Evolutionary conservation across 2,113 vertebrate species (phyloP).

Genomic region (Macquaria ambigua): DNA sequence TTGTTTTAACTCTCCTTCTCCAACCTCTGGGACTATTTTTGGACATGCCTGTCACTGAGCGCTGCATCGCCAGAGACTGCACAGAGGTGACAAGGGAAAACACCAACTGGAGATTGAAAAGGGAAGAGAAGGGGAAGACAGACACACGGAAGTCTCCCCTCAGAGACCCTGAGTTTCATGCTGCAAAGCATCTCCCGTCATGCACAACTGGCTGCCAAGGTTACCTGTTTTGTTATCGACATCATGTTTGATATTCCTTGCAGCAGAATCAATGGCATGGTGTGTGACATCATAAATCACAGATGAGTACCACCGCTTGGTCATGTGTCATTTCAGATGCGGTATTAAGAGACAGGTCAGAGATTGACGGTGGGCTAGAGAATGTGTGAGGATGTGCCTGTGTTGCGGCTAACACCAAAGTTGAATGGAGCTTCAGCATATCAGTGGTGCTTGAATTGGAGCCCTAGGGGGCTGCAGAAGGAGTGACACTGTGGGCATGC

Average conservation of each 20-base stretch:
- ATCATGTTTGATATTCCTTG: slow-evolving; percentile 19
- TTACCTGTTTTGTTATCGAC: slow-evolving; percentile 20
- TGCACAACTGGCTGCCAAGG: slow-evolving; percentile 20
- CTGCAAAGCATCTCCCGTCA: slow-evolving; percentile 6
- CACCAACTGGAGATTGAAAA: slow-evolving; percentile 22
- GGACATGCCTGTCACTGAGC: slow-evolving; percentile 36
- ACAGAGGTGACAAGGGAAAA: slow-evolving; percentile 34
- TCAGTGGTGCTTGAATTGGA: slow-evolving; percentile 35
- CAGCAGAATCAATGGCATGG: slow-evolving; percentile 21
- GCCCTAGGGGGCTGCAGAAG: slow-evolving; percentile 1
- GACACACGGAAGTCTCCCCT: slow-evolving; percentile 26
- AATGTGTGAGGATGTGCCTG: not conserved
- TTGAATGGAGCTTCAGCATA: not conserved
- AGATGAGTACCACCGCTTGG: not conserved
- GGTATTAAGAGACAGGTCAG: slow-evolving; percentile 3
- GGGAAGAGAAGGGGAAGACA: slow-evolving; percentile 17
- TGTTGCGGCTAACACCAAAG: not conserved
- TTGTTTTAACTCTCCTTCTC: slow-evolving; percentile 17
- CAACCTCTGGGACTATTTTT: slow-evolving; percentile 49
- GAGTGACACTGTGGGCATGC: slow-evolving; percentile 23
- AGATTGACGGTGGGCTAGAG: not conserved
- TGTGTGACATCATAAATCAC: slow-evolving; percentile 48
- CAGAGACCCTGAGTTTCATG: slow-evolving; percentile 8
- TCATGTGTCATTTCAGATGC: slow-evolving; percentile 22
- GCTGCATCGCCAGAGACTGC: not conserved